These are phyloP conservation scores for Cygnus olor DNA, from an alignment of 2,797 vertebrate species.

Conservation along the genomic window DNA sequence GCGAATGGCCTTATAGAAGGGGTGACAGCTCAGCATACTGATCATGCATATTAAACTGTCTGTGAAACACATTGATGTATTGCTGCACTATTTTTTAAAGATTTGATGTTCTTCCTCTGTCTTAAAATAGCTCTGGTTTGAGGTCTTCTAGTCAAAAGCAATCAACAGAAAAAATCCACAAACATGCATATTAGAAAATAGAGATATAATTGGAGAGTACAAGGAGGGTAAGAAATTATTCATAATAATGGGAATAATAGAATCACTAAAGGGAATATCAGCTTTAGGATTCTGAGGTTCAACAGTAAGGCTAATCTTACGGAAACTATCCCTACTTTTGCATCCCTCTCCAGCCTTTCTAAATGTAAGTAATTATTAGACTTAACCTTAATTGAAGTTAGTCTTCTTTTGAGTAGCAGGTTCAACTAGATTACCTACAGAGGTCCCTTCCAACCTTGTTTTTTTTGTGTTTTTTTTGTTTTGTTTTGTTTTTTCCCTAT, in stretches of 20 bases:
- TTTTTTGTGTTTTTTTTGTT: not conserved
- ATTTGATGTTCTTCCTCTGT: not conserved
- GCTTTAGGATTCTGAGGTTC: not conserved
- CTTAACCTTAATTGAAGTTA: not conserved
- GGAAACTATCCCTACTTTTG: not conserved
- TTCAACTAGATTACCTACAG: not conserved
- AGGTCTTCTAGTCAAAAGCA: not conserved
- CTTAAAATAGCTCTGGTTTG: not conserved
- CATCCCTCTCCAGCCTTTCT: not conserved
- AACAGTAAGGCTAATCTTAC: not conserved
- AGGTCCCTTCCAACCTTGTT: not conserved
- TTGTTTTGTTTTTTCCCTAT: too few relatives aligned
- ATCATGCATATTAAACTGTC: not conserved
- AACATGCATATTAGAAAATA: not conserved
- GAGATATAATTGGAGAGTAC: not conserved
- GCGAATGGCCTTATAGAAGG: not conserved
- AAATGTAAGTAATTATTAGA: not conserved
- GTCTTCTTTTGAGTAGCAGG: not conserved
- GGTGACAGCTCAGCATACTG: not conserved
- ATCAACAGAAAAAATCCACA: not conserved
- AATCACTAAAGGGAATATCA: not conserved
- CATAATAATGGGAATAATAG: not conserved
- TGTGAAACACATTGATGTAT: not conserved
- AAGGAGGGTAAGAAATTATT: not conserved
- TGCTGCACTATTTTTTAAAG: not conserved